phyloP scores from a whole-genome alignment of 1,140 invertebrate genomes.

The Megalopta genalis region DNA sequence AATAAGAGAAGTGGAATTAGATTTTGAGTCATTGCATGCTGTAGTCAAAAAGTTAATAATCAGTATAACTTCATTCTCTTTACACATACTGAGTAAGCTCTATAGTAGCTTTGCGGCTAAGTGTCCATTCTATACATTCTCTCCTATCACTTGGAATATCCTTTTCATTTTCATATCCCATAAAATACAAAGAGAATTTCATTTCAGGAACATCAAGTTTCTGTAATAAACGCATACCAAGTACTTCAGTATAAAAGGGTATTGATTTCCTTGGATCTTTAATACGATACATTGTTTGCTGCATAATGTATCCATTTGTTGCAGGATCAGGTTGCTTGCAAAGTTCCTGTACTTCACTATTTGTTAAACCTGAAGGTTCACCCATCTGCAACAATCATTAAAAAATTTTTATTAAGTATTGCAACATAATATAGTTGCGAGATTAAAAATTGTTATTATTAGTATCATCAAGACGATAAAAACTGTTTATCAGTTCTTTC shows the following conservation, averaged over 20 bases:
- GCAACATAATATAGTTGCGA: background rate
- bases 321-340: constrained; percentile 83
- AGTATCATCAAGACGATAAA: background rate
- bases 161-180: constrained; percentile 91
- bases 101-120: constrained; percentile 91
- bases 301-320: constrained; percentile 93
- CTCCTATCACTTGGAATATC: constrained; percentile 87
- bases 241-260: constrained; percentile 93
- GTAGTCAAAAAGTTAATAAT: too few relatives aligned
- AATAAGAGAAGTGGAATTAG: constrained; percentile 51
- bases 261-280: constrained; percentile 93
- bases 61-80: background rate
- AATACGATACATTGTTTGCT: constrained; percentile 97
- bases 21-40: background rate
- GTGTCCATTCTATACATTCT: constrained; percentile 88
- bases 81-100: constrained; percentile 93
- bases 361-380: constrained; percentile 82
- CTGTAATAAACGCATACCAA: constrained; percentile 94
- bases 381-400: constrained; percentile 76
- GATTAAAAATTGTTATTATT: background rate
- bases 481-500: background rate
- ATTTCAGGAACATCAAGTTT: constrained; percentile 94
- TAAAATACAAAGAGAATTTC: constrained; percentile 95
- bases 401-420: background rate
- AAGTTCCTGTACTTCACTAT: constrained; percentile 84